Evolutionary conservation across 2,888 invertebrate genomes (phyloP), one percentile per base, ranked within the genome.

Genomic region (Conchocele bisecta): DNA sequence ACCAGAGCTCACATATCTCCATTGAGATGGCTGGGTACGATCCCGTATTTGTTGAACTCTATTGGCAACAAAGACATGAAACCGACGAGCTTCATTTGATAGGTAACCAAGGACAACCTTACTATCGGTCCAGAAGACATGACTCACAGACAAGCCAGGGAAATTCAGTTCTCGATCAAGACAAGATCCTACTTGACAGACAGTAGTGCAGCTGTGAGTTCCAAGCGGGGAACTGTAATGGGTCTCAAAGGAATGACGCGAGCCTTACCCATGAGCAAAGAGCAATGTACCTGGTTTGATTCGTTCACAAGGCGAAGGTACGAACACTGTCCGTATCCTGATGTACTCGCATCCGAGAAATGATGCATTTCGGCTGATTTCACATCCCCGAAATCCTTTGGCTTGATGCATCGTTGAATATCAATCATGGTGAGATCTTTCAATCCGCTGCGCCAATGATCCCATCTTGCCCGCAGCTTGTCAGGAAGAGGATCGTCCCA

Each of bases 11-110:
- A 83, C 63, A 53, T 83, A 72, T 13, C 35, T 50, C 81, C 82
- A 83, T 50, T 81, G 78, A 39, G 28, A 11, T 15, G 72, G 41
- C 9, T 64, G 44, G 17, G 75, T 61, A 6, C 31, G 24, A n/a
- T 81, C 59, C 17, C 70, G 53, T 15, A 82, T 79, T 17, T 63
- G 37, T 44, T 78, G 70, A 17, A 83, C 66, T 17, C 81, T 56
- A 59, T 82, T 83, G 0, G 74, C 75, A 9, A 83, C 82, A 46
- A 75, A 83, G 0, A 70, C 59, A n/a, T 80, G 79, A 28, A 82
- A 82, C 15, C 78, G 42, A 17, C 64, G 53, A 9, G 69, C 64
- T 24, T 74, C 72, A 28, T 82, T 83, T 5, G 35, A 58, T 11
- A 82, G 77, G 53, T 82, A 82, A 7, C 76, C 73, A n/a, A 81